Evolutionary conservation across 30 jellyfish, hydroid and myxozoan species (phyloP).

Genomic region (Turritopsis rubra): DNA sequence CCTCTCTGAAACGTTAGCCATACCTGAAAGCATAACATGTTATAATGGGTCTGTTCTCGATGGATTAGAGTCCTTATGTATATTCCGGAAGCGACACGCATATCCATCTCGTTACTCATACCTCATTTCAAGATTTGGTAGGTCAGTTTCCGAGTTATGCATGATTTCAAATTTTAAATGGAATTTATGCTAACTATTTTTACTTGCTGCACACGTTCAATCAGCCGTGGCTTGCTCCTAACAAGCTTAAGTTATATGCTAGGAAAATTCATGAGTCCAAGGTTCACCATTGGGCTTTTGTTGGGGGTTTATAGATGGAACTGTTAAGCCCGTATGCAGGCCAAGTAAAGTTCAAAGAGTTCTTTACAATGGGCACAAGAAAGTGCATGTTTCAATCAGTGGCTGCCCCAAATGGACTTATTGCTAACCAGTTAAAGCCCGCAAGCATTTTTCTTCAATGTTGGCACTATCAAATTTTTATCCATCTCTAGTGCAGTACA

Average conservation of each 20-base stretch:
- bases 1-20: constrained; percentile 14
- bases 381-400: constrained; percentile 71
- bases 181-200: constrained; percentile 4
- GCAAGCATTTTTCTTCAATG: constrained; percentile 31
- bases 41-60: constrained; percentile 41
- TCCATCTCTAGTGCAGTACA: constrained; percentile 18
- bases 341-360: constrained; percentile 39
- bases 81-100: constrained; percentile 35
- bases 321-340: constrained; percentile 50
- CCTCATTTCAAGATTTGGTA: constrained; percentile 41
- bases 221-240: constrained; percentile 47
- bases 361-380: constrained; percentile 54
- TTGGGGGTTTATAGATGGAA: constrained; percentile 58
- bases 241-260: constrained; percentile 42
- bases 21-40: constrained; percentile 32
- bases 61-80: constrained; percentile 37
- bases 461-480: constrained; percentile 24
- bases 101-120: constrained; percentile 31
- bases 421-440: constrained; percentile 48
- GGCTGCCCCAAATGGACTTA: constrained; percentile 52
- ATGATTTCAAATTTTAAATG: constrained; percentile 32
- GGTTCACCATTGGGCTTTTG: constrained; percentile 52
- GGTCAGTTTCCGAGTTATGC: constrained; percentile 62
- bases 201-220: constrained; percentile 30
- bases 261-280: constrained; percentile 29